Percentiles rank a stretch among this genome's conserved stretches.
Conservation (phyloP, 1,140 invertebrate genomes). For the Tetraneura akinire region DNA sequence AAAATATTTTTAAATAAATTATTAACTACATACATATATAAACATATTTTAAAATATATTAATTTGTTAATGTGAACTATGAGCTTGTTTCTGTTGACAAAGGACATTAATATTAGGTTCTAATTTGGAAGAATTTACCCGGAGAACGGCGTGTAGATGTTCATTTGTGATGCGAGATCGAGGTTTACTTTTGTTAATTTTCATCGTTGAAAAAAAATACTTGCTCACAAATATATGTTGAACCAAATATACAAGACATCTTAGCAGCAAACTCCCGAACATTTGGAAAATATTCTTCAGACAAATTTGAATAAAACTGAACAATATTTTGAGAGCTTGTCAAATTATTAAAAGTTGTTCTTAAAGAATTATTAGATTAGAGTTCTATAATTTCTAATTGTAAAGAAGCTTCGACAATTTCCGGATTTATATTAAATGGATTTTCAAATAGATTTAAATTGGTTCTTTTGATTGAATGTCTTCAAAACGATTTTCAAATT, state of each 20-base stretch:
- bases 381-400: constrained; percentile 22
- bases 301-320: constrained; percentile 20
- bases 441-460: constrained; percentile 11
- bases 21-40: too few relatives aligned
- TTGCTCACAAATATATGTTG: constrained; percentile 25
- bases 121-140: constrained; percentile 17
- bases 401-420: constrained; percentile 23
- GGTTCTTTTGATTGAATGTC: not conserved
- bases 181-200: constrained; percentile 22
- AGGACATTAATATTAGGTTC: constrained; percentile 4
- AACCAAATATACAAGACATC: constrained; percentile 7
- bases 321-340: constrained; percentile 9
- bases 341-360: constrained; percentile 1
- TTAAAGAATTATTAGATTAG: constrained; percentile 16
- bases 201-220: constrained; percentile 14
- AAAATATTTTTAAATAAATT: too few relatives aligned
- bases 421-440: constrained; percentile 14
- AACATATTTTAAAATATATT: too few relatives aligned
- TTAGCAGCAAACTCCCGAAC: not conserved
- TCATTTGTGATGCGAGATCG: constrained; percentile 24
- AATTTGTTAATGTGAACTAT: not conserved
- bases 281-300: constrained; percentile 25
- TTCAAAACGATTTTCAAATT: too few relatives aligned
- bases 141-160: not conserved
- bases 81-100: not conserved